Base-by-base conservation (phyloP, 2,113 vertebrate species). In the Tautogolabrus adspersus region DNA sequence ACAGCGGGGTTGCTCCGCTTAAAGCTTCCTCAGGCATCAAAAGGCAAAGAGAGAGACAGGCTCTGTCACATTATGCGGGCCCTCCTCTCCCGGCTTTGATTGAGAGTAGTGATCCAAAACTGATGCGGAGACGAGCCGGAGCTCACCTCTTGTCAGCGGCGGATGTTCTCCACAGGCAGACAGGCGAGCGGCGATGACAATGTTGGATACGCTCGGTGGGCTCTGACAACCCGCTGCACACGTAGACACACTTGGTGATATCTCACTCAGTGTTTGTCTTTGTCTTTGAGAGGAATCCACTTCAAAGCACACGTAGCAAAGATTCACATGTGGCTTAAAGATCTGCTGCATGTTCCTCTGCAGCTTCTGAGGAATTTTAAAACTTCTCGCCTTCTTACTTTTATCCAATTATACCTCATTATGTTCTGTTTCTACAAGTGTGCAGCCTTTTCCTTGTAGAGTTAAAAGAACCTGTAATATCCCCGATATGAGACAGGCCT, bases 91-190 rank as follows among this genome's bases (percentile, higher is more conserved):
- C 26, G 80, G 76, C 91, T 91, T 90, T 94, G 93, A 94, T 94
- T 95, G 93, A 94, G 89, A 89, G 89, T 94, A 93, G 92, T 94
- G 94, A 95, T 94, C 94, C 94, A 94, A 90, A 94, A 94, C 94
- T 91, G 94, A 95, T 93, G 92, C 84, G 49, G 90, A 80, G 89
- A 89, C 90, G 90, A 89, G 87, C 88, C 26, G 65, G 68, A 51
- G 83, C 90, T 90, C 91, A 91, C 91, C 91, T 92, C 90, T 72
- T 85, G 86, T 92, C 92, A 90, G n/a, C 76, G 47, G 62, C 19
- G 77, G 83, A 84, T 90, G 89, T 90, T 92, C 92, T 89, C 88
- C 68, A 69, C 80, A 72, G 81, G 90, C 88, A 90, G 90, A 85
- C 90, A 85, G 88, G 85, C 87, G 61, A 88, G 87, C 78, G 42